These are phyloP conservation scores for Butorides virescens DNA, from an alignment of 2,113 vertebrate genomes.

Conservation along the genomic window DNA sequence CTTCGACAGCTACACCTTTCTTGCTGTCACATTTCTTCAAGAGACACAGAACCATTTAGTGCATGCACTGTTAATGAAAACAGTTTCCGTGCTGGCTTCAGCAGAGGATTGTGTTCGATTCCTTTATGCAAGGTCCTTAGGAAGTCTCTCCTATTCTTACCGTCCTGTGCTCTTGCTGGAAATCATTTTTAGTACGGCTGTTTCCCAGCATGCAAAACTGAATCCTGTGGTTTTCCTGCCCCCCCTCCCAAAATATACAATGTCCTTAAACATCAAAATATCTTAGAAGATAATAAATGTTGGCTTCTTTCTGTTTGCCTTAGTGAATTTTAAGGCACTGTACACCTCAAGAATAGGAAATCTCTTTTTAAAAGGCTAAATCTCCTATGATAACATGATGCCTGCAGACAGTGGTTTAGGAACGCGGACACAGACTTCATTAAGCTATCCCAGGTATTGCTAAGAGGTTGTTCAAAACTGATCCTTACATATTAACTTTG, in stretches of 20 bases:
- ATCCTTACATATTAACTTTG: neutral
- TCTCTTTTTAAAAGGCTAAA: neutral
- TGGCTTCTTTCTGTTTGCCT: neutral
- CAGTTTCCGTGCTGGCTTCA: neutral
- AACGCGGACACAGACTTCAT: neutral
- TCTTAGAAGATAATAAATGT: neutral
- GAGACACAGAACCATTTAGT: neutral
- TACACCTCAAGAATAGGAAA: neutral
- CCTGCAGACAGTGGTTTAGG: neutral
- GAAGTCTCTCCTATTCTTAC: neutral
- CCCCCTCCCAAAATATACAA: no score
- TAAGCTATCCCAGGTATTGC: neutral
- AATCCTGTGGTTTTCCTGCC: neutral
- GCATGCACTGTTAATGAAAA: neutral
- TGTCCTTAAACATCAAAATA: neutral
- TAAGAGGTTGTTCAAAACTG: neutral
- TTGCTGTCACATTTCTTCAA: neutral
- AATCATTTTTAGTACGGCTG: neutral
- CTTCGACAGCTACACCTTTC: neutral
- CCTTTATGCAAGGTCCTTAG: neutral
- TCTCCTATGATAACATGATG: accelerated
- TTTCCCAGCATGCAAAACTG: neutral
- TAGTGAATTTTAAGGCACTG: neutral
- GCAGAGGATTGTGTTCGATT: neutral
- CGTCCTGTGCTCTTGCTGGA: neutral